These are phyloP conservation scores for Salvator merianae DNA, from an alignment of 2,113 vertebrate species.

Conservation along the genomic window DNA sequence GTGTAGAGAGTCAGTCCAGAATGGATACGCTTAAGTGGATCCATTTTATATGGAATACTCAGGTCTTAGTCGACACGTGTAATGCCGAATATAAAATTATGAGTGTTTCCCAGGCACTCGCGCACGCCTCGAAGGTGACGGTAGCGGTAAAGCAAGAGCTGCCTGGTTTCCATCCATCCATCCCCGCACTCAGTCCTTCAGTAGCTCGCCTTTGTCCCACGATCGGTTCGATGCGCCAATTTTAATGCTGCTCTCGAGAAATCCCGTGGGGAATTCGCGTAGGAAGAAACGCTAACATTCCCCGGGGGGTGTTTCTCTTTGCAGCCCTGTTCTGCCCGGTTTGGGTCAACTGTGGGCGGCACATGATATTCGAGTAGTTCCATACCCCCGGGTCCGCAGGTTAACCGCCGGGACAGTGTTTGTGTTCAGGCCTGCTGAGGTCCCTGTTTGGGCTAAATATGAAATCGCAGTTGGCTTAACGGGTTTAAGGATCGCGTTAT, in stretches of 20 bases:
- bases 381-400: too few species aligned
- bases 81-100: too few species aligned
- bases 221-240: neutral
- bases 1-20: too few species aligned
- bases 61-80: too few species aligned
- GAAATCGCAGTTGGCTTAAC: neutral
- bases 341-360: neutral
- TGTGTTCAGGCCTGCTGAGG: neutral
- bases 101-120: too few species aligned
- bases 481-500: neutral
- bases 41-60: neutral
- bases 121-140: too few species aligned
- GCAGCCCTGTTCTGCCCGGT: too few species aligned
- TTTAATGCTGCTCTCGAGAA: neutral
- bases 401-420: neutral
- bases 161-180: too few species aligned
- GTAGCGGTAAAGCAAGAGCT: too few species aligned
- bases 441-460: neutral
- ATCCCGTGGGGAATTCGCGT: neutral
- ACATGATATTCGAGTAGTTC: too few species aligned
- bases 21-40: neutral
- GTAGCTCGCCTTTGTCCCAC: neutral
- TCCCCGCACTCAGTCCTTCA: too few species aligned
- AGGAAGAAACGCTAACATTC: neutral
- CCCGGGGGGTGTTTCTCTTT: neutral